A percentile compares a stretch with the other conserved stretches of the same genome.
Conservation (phyloP, 2,888 invertebrate species). For the Leptogaster cylindrica region DNA sequence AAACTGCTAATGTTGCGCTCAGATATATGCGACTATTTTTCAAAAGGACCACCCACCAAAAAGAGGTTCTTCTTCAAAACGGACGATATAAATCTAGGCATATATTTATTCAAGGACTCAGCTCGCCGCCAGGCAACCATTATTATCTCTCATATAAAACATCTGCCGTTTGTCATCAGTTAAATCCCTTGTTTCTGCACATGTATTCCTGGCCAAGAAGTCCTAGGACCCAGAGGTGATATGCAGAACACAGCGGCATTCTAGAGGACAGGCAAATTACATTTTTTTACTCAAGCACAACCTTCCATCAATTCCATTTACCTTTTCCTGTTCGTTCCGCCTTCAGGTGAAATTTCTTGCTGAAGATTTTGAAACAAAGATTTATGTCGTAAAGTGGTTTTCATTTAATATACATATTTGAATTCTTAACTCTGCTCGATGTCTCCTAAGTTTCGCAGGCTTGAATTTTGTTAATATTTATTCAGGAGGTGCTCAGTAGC, state of each 20-base stretch:
- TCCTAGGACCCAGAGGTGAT: slow-evolving; percentile 11
- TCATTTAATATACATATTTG: slow-evolving; percentile 47
- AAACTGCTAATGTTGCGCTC: neutral
- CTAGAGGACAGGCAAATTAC: slow-evolving; percentile 36
- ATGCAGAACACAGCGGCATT: slow-evolving; percentile 14
- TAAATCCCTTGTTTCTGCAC: slow-evolving; percentile 31
- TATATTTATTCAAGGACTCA: slow-evolving; percentile 38
- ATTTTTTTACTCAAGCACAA: neutral
- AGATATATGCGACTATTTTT: slow-evolving; percentile 24
- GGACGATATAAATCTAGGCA: slow-evolving; percentile 19
- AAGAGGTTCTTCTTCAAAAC: slow-evolving; percentile 11
- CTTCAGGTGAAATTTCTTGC: slow-evolving; percentile 34
- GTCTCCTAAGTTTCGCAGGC: slow-evolving; percentile 6
- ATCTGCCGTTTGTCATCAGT: slow-evolving; percentile 46
- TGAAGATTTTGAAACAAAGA: slow-evolving; percentile 44
- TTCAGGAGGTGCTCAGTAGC: neutral
- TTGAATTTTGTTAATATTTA: slow-evolving; percentile 46
- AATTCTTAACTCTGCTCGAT: slow-evolving; percentile 31
- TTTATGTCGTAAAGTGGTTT: slow-evolving; percentile 46
- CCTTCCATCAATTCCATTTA: slow-evolving; percentile 13
- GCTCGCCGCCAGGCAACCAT: slow-evolving; percentile 33
- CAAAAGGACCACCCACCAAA: neutral
- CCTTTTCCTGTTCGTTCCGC: slow-evolving; percentile 5
- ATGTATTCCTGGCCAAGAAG: slow-evolving; percentile 6
- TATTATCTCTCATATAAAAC: slow-evolving; percentile 44